Evolutionary conservation across 2,888 invertebrate species (phyloP), one percentile per base, ranked within the genome.

Genomic region (Pseudococcus viburni): DNA sequence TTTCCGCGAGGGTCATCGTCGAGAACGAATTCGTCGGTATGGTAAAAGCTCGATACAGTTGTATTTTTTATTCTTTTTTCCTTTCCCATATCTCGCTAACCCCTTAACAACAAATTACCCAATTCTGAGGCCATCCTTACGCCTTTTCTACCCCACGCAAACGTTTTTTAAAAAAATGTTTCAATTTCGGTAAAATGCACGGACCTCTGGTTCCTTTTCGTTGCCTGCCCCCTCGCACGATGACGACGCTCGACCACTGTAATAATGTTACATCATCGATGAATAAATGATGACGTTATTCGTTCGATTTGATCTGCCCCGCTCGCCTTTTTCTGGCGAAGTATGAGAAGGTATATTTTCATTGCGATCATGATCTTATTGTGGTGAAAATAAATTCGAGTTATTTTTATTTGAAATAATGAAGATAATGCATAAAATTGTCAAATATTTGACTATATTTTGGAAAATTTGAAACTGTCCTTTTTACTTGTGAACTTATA

Each of bases 51-150:
- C 39, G 59, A 39, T 64, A 39, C 22, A 86, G 68, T 59, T 86
- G 46, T 86, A 48, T 86, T 80, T 80, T 80, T 80, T 80, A 42
- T 42, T 80, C 39, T 9, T 73, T 73, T 33, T 73, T 26, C 33
- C 68, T 80, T 80, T 80, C 80, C 73, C 68, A 86, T 86, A 68
- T 33, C 26, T 85, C 22, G 86, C 42, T 86, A 86, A 46, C 73
- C 86, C 85, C 86, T 86, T 86, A 86, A 73, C 86, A 86, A 86
- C 86, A 86, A 86, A 86, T 86, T 86, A 86, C 86, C 86, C 68
- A 77, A 86, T 86, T 86, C 86, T 86, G 86, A 17, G 86, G 86
- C 73, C 46, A 86, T 73, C 68, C 77, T 64, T 86, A 46, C 68
- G 73, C 86, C 86, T 26, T 59, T 73, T 73, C 33, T 73, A 73